Base-by-base conservation (phyloP, 1,140 invertebrate species). In the Colletes gigas region DNA sequence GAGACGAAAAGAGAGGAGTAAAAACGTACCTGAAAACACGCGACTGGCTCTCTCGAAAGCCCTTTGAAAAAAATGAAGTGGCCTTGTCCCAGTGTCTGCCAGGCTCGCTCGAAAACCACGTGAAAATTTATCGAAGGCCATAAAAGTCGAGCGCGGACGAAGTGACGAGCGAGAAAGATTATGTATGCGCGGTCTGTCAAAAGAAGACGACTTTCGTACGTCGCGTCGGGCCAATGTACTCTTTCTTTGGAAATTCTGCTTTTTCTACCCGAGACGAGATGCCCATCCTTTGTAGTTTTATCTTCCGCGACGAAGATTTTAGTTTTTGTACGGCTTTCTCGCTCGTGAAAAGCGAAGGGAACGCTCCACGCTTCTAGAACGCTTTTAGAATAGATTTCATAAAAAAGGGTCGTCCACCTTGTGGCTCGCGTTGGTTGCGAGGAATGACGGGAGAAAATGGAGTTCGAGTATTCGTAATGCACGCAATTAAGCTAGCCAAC, bases 151-250 rank as follows among this genome's bases (percentile, higher is more conserved):
- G 63, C 15, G 52, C 15, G n/a, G 10, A 52, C 65, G n/a, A 55
- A 57, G 39, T 19, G 39, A n/a, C 66, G 6, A 41, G 15, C 54
- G 15, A 39, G 54, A 59, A 69, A 19, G 19, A 77, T 77, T 77
- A 77, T 39, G 54, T 50, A 77, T 77, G 75, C 75, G 55, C 75
- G 66, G 57, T 77, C 60, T 77, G 55, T 77, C 75, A 77, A 77
- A 77, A 77, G 75, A 4, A n/a, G 57, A 10, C 44, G 21, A 66
- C 12, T 66, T 75, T 66, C 12, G 17, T 72, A 21, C 21, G 50
- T 9, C 4, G 30, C 8, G 41, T 50, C 9, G 3, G 4, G n/a
- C 62, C 7, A 21, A n/a, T 6, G 9, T 14, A 14, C 5, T 3
- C 15, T 30, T 67, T 12, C 66, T 50, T n/a, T 21, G 10, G 10